Percentiles rank a stretch among this genome's conserved stretches.
Conservation (phyloP, 2,888 invertebrate genomes). For the Malthinus flaveolus region DNA sequence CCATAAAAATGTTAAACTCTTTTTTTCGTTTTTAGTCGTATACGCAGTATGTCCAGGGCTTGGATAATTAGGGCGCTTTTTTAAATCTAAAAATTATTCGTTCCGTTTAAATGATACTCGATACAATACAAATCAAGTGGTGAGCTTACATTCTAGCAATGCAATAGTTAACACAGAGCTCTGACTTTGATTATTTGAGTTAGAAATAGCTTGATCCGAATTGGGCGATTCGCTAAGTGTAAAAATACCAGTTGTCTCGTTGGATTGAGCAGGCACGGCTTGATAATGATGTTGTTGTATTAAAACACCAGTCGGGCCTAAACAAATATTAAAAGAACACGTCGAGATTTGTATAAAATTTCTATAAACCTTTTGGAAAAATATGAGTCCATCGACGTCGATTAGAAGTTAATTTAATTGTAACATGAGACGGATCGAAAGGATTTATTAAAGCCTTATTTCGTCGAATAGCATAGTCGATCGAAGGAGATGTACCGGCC, state of each 20-base stretch:
- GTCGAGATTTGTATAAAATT: slow-evolving; percentile 2
- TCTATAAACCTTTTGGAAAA: slow-evolving; percentile 79
- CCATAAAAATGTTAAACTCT: slow-evolving; percentile 77
- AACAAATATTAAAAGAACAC: not conserved
- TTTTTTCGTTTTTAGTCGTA: slow-evolving; percentile 48
- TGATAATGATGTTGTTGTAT: slow-evolving; percentile 95
- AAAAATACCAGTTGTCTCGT: slow-evolving; percentile 31
- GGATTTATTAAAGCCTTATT: slow-evolving; percentile 89
- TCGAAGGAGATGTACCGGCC: slow-evolving; percentile 59
- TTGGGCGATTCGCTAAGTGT: slow-evolving; percentile 5
- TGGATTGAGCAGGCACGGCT: slow-evolving; percentile 69
- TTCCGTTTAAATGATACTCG: not conserved
- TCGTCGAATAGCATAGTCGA: slow-evolving; percentile 56
- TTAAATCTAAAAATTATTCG: slow-evolving; percentile 47
- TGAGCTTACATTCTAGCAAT: slow-evolving; percentile 59
- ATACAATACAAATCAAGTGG: not conserved
- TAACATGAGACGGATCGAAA: slow-evolving; percentile 96
- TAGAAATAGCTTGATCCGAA: slow-evolving; percentile 9
- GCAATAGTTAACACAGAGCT: slow-evolving; percentile 49
- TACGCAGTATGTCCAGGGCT: slow-evolving; percentile 40
- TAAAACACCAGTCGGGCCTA: slow-evolving; percentile 84
- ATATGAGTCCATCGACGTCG: slow-evolving; percentile 97
- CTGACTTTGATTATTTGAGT: slow-evolving; percentile 5
- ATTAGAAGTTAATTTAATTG: slow-evolving; percentile 94
- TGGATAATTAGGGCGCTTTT: slow-evolving; percentile 52